Base-by-base conservation (phyloP, 2,797 vertebrate species). In the Argyrosomus regius region DNA sequence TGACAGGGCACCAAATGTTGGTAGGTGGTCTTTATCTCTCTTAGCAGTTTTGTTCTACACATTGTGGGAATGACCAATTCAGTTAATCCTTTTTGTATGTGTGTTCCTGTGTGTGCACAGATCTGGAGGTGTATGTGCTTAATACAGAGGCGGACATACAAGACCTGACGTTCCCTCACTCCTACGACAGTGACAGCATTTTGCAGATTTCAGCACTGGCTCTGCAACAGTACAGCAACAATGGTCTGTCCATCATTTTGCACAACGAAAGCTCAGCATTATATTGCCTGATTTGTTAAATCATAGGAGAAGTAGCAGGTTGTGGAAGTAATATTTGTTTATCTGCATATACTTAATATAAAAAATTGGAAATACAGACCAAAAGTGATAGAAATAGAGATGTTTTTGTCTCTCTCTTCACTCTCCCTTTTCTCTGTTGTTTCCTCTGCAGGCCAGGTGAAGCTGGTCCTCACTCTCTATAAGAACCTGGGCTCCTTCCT, bases 201-300 rank as follows among this genome's bases (percentile, higher is more conserved):
- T 96, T 98, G 80, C 96, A 97, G 87, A 96, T 98, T 28, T 97
- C 97, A 0, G 96, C 96, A 2, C 93, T 94, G 75, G 97, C 97
- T 65, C 96, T 98, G 93, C 97, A 98, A 62, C 97, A 97, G 89
- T 98, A 98, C 95, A 98, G 97, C 91, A 96, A 97, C 72, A 98
- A 97, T 0, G 97, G 97, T 98, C 53, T 92, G 96, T 90, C 54
- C 8, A 26, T 43, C n/a, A 46, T 39, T 70, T 39, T 26, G 39
- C 52, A 41, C 17, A 65, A 16, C 14, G 46, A 60, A 28, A 71
- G 58, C 57, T 54, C 54, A 61, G 39, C 39, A 18, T 53, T 66
- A 6, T 7, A 4, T 58, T 22, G 41, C 49, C 50, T 48, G 28
- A 22, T 67, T 52, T 54, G 39, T 35, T 54, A 0, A 72, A 65